phyloP scores from a whole-genome alignment of 2,888 invertebrate species.

The Cinara cedri region DNA sequence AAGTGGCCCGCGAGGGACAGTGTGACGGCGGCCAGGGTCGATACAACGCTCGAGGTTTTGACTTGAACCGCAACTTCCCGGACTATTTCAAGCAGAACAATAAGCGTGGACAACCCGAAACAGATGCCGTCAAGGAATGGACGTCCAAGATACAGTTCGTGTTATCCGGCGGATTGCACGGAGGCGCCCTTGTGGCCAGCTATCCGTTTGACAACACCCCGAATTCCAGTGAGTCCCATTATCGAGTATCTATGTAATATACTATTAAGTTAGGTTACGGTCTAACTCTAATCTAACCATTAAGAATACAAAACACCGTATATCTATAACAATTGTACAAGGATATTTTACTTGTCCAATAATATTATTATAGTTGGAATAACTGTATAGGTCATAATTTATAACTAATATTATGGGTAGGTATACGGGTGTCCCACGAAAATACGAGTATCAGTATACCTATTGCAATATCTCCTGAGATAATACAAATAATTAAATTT shows the following conservation, averaged over 20 bases:
- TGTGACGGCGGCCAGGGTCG: conserved; percentile 88
- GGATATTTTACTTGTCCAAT: no score
- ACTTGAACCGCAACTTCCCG: conserved; percentile 95
- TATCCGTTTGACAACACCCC: conserved; percentile 97
- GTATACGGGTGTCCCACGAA: no score
- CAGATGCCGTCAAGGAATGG: conserved; percentile 93
- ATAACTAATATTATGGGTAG: no score
- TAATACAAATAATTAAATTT: no score
- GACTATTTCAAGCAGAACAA: conserved; percentile 91
- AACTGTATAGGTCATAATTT: no score
- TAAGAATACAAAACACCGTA: no score
- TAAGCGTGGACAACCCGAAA: conserved; percentile 90
- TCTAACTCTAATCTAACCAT: no score
- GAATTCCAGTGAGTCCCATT: conserved; percentile 79
- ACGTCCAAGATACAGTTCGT: conserved; percentile 91
- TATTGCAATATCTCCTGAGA: no score
- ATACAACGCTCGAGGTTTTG: conserved; percentile 86
- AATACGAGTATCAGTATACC: no score
- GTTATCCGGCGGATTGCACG: conserved; percentile 91
- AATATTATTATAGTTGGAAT: no score
- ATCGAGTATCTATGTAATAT: conserved; percentile 4
- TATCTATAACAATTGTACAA: no score
- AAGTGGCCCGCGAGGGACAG: conserved; percentile 85
- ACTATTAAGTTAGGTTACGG: no score
- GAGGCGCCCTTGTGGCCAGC: conserved; percentile 93